phyloP scores from a whole-genome alignment of 2,113 vertebrate species.

The Orycteropus afer region DNA sequence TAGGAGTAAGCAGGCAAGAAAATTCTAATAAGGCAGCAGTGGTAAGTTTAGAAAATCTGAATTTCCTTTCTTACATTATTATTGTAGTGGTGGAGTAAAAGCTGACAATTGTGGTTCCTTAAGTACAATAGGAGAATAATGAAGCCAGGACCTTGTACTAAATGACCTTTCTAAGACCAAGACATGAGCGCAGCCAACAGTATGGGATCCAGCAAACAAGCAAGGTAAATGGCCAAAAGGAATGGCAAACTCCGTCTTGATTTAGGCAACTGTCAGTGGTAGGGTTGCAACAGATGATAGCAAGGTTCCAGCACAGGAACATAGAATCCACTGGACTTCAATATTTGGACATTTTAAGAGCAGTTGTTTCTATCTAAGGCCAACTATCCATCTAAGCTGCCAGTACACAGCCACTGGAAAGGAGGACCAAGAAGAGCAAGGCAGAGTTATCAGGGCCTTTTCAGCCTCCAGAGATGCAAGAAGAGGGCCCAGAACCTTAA shows the following conservation, averaged over 20 bases:
- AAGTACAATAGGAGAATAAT: background rate
- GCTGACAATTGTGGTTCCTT: background rate
- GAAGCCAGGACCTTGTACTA: background rate
- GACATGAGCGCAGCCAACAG: slow-evolving; percentile 18
- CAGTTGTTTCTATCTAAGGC: background rate
- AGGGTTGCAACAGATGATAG: slow-evolving; percentile 32
- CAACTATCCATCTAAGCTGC: background rate
- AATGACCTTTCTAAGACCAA: background rate
- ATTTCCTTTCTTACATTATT: background rate
- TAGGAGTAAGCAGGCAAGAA: slow-evolving; percentile 11
- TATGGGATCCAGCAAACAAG: background rate
- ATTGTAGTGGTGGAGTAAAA: background rate
- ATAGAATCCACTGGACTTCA: background rate
- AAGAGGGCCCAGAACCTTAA: background rate
- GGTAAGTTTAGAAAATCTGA: background rate
- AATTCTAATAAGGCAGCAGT: background rate
- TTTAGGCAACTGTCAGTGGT: slow-evolving; percentile 48
- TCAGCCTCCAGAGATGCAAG: background rate
- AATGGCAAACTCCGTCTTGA: slow-evolving; percentile 45
- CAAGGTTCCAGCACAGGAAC: background rate
- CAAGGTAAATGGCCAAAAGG: slow-evolving; percentile 30
- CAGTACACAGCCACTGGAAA: background rate
- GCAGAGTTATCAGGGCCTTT: background rate
- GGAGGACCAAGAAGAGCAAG: background rate
- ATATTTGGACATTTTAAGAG: slow-evolving; percentile 52